A percentile compares a stretch with the other conserved stretches of the same genome.
These are phyloP conservation scores for Macrotrachela quadricornifera DNA, from an alignment of 1,140 invertebrate genomes.

Conservation along the genomic window DNA sequence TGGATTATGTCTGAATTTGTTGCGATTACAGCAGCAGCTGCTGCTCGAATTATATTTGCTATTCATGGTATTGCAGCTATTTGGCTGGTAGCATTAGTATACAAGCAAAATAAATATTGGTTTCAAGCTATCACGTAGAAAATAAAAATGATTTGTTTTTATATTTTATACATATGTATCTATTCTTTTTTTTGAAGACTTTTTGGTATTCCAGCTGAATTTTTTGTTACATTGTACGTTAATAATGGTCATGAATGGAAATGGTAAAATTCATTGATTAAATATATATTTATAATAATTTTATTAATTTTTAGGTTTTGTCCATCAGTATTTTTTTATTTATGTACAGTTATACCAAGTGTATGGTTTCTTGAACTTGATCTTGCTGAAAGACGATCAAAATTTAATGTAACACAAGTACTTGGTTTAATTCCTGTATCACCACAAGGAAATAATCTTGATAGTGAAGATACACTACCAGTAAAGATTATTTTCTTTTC, in stretches of 20 bases:
- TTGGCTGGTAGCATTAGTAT: slow-evolving; percentile 21
- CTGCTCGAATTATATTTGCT: slow-evolving; percentile 22
- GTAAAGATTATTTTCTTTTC: no score
- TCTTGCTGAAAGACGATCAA: slow-evolving; percentile 17
- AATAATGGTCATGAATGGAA: slow-evolving; percentile 29
- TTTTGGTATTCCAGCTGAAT: slow-evolving; percentile 12
- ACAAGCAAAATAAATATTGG: slow-evolving; percentile 19
- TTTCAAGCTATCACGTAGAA: slow-evolving; percentile 17
- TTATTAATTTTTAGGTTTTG: slow-evolving; percentile 20
- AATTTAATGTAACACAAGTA: slow-evolving; percentile 4
- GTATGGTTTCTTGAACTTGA: slow-evolving; percentile 29
- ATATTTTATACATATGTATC: no score
- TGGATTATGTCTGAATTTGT: slow-evolving; percentile 12
- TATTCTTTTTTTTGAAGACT: no score
- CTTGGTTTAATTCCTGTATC: no score
- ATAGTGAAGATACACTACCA: no score
- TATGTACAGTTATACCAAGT: slow-evolving; percentile 22
- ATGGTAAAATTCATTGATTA: slow-evolving; percentile 16
- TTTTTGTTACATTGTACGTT: slow-evolving; percentile 19
- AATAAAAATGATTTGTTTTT: slow-evolving; percentile 10
- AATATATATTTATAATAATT: neutral
- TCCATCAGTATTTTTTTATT: slow-evolving; percentile 26
- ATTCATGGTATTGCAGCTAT: slow-evolving; percentile 23
- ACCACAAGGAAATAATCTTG: no score
- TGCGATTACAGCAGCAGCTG: slow-evolving; percentile 19